phyloP scores from a whole-genome alignment of 2,888 invertebrate species.

The Cephus sareptanus region DNA sequence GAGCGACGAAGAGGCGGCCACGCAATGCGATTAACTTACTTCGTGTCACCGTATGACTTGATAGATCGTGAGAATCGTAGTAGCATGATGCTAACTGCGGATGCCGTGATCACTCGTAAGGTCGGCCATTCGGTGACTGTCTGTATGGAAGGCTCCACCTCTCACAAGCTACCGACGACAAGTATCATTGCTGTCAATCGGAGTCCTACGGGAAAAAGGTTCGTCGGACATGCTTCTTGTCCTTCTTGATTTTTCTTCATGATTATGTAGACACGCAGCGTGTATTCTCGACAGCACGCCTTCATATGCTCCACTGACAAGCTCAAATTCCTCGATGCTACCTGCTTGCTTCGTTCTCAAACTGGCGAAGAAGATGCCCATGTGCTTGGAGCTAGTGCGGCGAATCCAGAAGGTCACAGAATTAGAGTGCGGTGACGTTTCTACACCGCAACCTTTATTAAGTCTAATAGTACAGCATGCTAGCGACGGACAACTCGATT shows the following conservation, averaged over 20 bases:
- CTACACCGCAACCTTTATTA: constrained; percentile 74
- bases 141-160: constrained; percentile 87
- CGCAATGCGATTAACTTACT: constrained; percentile 93
- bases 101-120: constrained; percentile 75
- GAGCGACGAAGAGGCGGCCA: constrained; percentile 71
- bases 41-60: constrained; percentile 92
- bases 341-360: constrained; percentile 91
- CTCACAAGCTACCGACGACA: constrained; percentile 83
- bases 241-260: constrained; percentile 1
- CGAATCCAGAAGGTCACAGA: constrained; percentile 75
- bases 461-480: constrained; percentile 83
- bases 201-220: constrained; percentile 81
- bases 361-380: constrained; percentile 86
- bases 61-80: constrained; percentile 81
- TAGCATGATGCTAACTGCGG: constrained; percentile 79
- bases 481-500: constrained; percentile 79
- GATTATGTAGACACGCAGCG: not conserved
- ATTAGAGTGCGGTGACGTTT: constrained; percentile 70
- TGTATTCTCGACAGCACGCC: constrained; percentile 71
- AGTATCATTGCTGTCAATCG: constrained; percentile 78
- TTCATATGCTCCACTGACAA: constrained; percentile 81
- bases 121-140: constrained; percentile 91
- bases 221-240: constrained; percentile 34
- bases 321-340: constrained; percentile 87
- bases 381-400: constrained; percentile 81